These are phyloP conservation scores for Myrmecophaga tridactyla DNA, from an alignment of 2,113 vertebrate genomes.

Conservation along the genomic window DNA sequence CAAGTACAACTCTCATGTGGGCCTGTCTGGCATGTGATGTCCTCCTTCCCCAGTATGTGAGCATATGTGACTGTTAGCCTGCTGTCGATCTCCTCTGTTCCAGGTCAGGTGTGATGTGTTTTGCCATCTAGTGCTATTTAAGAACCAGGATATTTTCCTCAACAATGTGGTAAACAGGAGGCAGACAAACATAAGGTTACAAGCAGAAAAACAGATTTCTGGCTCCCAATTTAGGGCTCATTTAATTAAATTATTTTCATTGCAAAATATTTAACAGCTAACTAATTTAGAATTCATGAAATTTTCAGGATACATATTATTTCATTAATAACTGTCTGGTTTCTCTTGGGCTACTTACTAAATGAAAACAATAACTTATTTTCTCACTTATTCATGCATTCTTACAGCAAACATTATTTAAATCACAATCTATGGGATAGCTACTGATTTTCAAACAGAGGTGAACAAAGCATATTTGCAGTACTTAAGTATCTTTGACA, in stretches of 20 bases:
- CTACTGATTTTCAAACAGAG: not conserved
- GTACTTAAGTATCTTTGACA: not conserved
- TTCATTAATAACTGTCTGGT: not conserved
- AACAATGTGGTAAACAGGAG: too few species aligned
- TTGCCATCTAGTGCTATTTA: too few species aligned
- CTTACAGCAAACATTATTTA: too few species aligned
- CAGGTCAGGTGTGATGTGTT: too few species aligned
- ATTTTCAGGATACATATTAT: constrained; percentile 55
- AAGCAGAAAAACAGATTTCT: not conserved
- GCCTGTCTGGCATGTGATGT: too few species aligned
- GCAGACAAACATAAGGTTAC: too few species aligned
- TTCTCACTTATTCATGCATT: constrained; percentile 38
- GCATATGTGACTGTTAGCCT: too few species aligned
- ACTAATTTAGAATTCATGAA: constrained; percentile 46
- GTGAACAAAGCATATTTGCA: too few species aligned
- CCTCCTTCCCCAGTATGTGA: too few species aligned
- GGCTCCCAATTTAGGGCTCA: not conserved
- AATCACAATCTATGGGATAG: not conserved
- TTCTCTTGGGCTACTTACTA: constrained; percentile 32
- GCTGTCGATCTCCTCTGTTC: too few species aligned
- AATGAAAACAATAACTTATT: constrained; percentile 17
- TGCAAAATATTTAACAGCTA: constrained; percentile 38
- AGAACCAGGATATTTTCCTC: too few species aligned
- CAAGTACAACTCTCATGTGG: too few species aligned
- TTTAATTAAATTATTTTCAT: constrained; percentile 48